Base-by-base conservation (phyloP, 1,140 invertebrate genomes). In the Cyrtorhinus lividipennis region DNA sequence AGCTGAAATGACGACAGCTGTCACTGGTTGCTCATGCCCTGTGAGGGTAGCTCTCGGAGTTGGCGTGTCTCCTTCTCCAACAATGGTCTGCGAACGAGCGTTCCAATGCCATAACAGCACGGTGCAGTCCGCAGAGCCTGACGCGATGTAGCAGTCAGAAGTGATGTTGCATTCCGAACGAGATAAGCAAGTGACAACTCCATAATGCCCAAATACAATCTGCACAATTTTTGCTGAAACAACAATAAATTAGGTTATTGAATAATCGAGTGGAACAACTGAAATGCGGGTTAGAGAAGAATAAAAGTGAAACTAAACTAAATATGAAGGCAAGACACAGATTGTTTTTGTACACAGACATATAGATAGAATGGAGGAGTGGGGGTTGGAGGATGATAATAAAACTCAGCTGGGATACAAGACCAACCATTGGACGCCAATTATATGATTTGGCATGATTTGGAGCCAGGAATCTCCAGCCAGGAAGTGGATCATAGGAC, bases 71-170 rank as follows among this genome's bases (percentile, higher is more conserved):
- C 88, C 90, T 73, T 99, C 95, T 2, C 95, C 95, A 38, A 98
- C 90, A 69, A 99, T 94, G 56, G 90, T 92, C 73, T 95, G 92
- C 46, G 90, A 92, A 56, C 94, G 81, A 0, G 93, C 92, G 71
- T 90, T 98, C 92, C 96, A 99, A 70, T 98, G 95, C 96, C 96
- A 99, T 2, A 99, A 76, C 53, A 98, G 79, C 5, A 99, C 92
- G 0, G 95, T 98, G 73, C 95, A 98, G 75, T 99, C 97, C 10
- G 94, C 89, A 38, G 92, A 94, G 25, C 95, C 97, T 1, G 94
- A 97, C 0, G 94, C 95, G 62, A 99, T 87, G 75, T 98, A 99
- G 74, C 95, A 99, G 76, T 99, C 95, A 2, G 95, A 95, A 25
- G 92, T 96, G 58, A 98, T 92, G 75, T 96, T 98, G 73, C 94